phyloP scores from a whole-genome alignment of 2,888 invertebrate species.

The Coenonympha arcania region DNA sequence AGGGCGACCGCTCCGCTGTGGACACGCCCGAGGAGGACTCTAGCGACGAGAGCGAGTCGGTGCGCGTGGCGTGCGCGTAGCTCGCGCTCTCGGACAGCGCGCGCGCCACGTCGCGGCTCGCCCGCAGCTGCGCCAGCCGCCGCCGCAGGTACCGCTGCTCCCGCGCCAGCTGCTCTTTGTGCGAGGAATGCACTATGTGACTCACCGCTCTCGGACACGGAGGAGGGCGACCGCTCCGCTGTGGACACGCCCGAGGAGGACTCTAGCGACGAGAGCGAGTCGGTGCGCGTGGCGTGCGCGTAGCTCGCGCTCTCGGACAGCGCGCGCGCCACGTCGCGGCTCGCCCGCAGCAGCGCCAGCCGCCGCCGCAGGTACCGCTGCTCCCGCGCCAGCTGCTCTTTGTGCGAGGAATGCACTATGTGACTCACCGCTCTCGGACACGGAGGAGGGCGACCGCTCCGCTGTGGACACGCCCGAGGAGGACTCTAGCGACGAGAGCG shows the following conservation, averaged over 20 bases:
- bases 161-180: too few species aligned
- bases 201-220: constrained; percentile 83
- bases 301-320: constrained; percentile 76
- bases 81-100: too few species aligned
- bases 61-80: too few species aligned
- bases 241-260: constrained; percentile 75
- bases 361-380: constrained; percentile 84
- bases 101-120: too few species aligned
- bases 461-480: constrained; percentile 76
- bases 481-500: constrained; percentile 61
- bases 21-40: too few species aligned
- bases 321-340: constrained; percentile 64
- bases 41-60: too few species aligned
- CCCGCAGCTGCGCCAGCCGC: too few species aligned
- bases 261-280: constrained; percentile 63
- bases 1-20: too few species aligned
- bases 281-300: constrained; percentile 63
- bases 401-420: constrained; percentile 76
- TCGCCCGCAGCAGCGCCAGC: constrained; percentile 77
- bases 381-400: constrained; percentile 85
- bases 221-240: constrained; percentile 77
- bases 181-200: too few species aligned
- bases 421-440: constrained; percentile 82
- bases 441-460: constrained; percentile 78
- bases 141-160: too few species aligned